Evolutionary conservation across 2,113 vertebrate genomes (phyloP).

Genomic region (Anser brachyrhynchus): DNA sequence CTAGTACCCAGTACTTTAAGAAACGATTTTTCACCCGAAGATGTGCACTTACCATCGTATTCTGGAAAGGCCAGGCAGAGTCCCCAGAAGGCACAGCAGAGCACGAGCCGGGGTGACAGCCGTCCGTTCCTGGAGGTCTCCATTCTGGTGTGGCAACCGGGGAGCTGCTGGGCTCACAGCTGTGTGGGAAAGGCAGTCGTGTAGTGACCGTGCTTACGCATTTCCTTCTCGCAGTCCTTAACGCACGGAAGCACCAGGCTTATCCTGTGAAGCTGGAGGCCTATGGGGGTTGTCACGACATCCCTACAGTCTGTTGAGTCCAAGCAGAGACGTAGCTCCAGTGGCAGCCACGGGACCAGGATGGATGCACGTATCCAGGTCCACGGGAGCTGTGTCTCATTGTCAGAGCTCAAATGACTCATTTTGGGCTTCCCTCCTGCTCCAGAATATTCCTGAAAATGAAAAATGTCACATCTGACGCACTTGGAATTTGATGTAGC

Average conservation of each 20-base stretch:
- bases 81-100: slow-evolving; percentile 12
- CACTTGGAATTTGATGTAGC: not conserved
- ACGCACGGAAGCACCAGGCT: not conserved
- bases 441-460: not conserved
- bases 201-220: not conserved
- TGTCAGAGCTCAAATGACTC: not conserved
- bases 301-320: accelerated
- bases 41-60: slow-evolving; percentile 51
- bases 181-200: not conserved
- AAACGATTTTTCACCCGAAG: not conserved
- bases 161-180: not conserved
- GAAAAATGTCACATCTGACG: not conserved
- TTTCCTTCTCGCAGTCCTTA: slow-evolving; percentile 45
- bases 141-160: not conserved
- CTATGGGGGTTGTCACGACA: not conserved
- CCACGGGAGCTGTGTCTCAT: not conserved
- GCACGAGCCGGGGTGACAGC: not conserved
- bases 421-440: slow-evolving; percentile 19
- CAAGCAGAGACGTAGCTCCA: not conserved
- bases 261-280: not conserved
- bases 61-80: slow-evolving; percentile 17
- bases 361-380: accelerated
- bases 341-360: not conserved
- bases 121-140: not conserved
- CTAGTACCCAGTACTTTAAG: not conserved